Evolutionary conservation across 2,113 vertebrate genomes (phyloP).

Genomic region (Colaptes auratus): DNA sequence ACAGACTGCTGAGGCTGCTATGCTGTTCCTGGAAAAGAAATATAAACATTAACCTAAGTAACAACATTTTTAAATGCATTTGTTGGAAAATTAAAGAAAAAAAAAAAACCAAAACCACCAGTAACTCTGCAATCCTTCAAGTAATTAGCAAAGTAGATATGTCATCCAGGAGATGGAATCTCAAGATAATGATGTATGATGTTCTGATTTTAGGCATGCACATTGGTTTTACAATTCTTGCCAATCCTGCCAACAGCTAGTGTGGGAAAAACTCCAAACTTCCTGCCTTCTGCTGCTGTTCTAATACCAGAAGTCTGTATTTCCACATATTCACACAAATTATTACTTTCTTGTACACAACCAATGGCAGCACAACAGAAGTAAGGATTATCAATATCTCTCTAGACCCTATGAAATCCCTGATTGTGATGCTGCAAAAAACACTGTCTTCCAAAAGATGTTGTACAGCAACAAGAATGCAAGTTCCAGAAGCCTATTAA

Average conservation of each 20-base stretch:
- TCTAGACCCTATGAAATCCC: background rate
- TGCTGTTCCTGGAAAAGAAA: conserved; percentile 87
- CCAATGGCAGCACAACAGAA: background rate
- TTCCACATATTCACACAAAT: background rate
- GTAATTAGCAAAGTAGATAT: background rate
- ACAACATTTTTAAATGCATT: background rate
- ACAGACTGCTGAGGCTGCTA: conserved; percentile 95
- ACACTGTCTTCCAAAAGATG: background rate
- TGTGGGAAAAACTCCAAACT: background rate
- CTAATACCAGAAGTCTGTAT: background rate
- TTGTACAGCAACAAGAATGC: background rate
- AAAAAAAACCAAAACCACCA: background rate
- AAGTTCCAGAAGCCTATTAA: background rate
- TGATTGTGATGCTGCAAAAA: background rate
- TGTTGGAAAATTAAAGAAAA: background rate
- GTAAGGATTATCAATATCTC: background rate
- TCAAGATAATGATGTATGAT: background rate
- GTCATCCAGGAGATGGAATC: background rate
- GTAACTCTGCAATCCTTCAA: background rate
- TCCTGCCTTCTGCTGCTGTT: background rate
- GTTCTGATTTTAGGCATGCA: background rate
- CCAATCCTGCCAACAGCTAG: background rate
- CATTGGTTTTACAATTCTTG: background rate
- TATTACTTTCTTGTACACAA: background rate
- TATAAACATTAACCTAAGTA: background rate